A percentile compares a stretch with the other conserved stretches of the same genome.
Conservation (phyloP, 1,140 invertebrate species). For the Ostrea edulis region DNA sequence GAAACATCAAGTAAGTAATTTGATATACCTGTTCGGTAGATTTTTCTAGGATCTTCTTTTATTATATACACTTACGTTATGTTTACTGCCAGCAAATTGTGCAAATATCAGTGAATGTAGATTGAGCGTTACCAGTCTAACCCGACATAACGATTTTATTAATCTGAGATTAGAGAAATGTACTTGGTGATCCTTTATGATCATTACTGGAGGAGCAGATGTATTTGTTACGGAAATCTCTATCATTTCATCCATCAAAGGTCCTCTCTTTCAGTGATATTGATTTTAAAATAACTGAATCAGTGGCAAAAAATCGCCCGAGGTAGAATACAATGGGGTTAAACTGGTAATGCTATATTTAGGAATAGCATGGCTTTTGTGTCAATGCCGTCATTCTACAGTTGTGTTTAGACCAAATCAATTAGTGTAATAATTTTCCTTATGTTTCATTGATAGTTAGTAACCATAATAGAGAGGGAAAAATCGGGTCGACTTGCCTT, state of each 20-base stretch:
- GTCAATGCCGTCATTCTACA: background rate
- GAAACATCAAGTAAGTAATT: slow-evolving; percentile 53
- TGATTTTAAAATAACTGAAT: background rate
- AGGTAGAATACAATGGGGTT: background rate
- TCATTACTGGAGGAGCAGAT: background rate
- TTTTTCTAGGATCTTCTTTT: background rate
- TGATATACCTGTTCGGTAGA: background rate
- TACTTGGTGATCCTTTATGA: background rate
- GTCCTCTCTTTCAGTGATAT: background rate
- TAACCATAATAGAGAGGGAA: slow-evolving; percentile 68
- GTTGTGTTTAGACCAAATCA: background rate
- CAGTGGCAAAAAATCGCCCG: background rate
- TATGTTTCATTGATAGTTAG: slow-evolving; percentile 57
- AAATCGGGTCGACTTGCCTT: slow-evolving; percentile 67
- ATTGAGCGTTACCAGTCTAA: no score
- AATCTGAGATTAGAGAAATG: background rate
- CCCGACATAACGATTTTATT: background rate
- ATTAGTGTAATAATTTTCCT: background rate
- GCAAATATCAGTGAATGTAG: no score
- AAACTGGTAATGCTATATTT: background rate
- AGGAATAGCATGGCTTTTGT: background rate
- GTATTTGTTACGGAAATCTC: background rate
- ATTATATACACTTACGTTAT: no score
- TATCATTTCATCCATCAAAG: background rate
- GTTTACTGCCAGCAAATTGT: no score